phyloP scores from a whole-genome alignment of 2,113 vertebrate species.

The Pycnonotus jocosus region DNA sequence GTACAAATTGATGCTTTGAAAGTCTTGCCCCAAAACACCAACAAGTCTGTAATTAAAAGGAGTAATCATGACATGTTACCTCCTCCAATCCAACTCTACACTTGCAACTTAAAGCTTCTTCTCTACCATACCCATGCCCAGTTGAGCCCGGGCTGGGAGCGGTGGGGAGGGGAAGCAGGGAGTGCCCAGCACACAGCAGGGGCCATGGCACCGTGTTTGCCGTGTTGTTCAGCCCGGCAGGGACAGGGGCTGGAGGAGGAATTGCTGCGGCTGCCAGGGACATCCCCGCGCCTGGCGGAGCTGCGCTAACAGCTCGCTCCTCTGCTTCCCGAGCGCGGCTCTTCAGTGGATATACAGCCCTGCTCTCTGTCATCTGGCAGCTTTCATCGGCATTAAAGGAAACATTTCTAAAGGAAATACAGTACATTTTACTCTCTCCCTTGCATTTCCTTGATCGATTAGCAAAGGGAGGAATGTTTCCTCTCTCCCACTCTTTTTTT shows the following conservation, averaged over 20 bases:
- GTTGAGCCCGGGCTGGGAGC: neutral
- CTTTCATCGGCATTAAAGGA: conserved; percentile 1
- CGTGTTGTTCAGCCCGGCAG: neutral
- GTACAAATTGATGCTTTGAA: neutral
- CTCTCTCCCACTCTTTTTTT: neutral
- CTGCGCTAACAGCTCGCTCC: fast-evolving
- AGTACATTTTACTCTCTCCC: neutral
- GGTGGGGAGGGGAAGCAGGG: neutral
- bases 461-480: neutral
- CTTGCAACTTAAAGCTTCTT: neutral
- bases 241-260: neutral
- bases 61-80: neutral
- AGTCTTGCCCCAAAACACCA: neutral
- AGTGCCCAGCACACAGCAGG: neutral
- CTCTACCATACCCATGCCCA: fast-evolving
- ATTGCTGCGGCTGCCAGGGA: neutral
- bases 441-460: conserved; percentile 39
- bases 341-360: neutral
- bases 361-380: neutral
- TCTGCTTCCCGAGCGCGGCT: neutral
- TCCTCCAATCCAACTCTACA: neutral
- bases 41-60: neutral
- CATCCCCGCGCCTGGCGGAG: neutral
- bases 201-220: neutral
- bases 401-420: conserved; percentile 35